Base-by-base conservation (phyloP, 1,140 invertebrate species). In the Cherax destructor region DNA sequence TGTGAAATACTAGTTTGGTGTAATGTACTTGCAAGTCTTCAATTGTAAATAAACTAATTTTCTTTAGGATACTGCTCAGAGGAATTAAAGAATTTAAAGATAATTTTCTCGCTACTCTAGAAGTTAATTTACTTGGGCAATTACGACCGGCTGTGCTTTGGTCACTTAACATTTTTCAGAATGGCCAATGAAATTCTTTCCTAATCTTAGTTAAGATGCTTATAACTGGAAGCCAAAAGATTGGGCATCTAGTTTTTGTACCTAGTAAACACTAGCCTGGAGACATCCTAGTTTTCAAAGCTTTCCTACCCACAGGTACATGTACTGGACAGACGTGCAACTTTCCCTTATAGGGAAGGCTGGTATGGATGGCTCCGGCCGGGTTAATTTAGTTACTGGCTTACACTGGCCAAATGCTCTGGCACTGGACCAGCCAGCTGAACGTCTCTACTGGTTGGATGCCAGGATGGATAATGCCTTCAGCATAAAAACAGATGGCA, bases 401-500 rank as follows among this genome's bases (percentile, higher is more conserved):
- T 95, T 95, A 4, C 96, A 95, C 24, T 97, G 96, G 96, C 96
- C 96, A 2, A 97, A 97, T 94, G 96, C 96, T 4, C 93, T 97
- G 4, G 95, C 96, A 4, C 94, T 96, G 7, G 96, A 97, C 94
- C 96, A 96, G 93, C 94, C 95, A 10, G 94, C 95, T 6, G 93
- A 94, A 72, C 91, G 96, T 74, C 94, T 97, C 24, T 97, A 96
- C 93, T 97, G 96, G 96, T 95, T 96, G 91, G 96, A 97, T 95
- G 95, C 95, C 61, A 91, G 95, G 56, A 92, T 95, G 0, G 95
- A 96, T 93, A 97, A 97, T 94, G 98, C 99, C 72, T 97, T 98
- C 94, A 95, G 97, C 24, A 95, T 97, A 4, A 96, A 97, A 94
- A 97, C 98, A 96, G 97, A 98, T 94, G 98, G 98, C 0, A 95